Conservation (phyloP, 2,797 vertebrate species). For the Platyrinchus mystaceus region DNA sequence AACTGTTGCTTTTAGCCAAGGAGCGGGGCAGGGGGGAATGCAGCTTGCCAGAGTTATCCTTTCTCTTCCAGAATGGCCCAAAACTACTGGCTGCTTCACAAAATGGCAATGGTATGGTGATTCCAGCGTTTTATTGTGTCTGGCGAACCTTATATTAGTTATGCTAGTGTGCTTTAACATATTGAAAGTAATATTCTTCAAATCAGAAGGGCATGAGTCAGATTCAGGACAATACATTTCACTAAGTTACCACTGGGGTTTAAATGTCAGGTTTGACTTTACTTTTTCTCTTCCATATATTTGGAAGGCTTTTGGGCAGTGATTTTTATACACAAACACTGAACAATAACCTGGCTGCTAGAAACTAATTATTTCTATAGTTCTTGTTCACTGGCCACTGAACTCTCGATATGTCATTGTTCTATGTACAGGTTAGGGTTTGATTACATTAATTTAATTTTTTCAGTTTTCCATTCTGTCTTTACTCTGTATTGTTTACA, state of each 20-base stretch:
- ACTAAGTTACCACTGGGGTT: slow-evolving; percentile 15
- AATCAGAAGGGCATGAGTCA: slow-evolving; percentile 35
- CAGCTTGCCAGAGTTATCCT: neutral
- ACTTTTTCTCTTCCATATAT: slow-evolving; percentile 43
- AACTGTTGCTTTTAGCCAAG: neutral
- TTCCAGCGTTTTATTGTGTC: neutral
- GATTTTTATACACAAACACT: slow-evolving; percentile 29
- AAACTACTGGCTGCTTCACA: neutral
- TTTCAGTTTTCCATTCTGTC: neutral
- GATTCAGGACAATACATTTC: slow-evolving; percentile 27
- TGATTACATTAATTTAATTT: neutral
- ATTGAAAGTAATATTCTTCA: slow-evolving; percentile 39
- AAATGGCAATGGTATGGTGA: neutral
- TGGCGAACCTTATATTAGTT: neutral
- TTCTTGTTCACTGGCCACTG: slow-evolving; percentile 3
- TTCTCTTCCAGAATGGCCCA: neutral
- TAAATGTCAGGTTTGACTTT: slow-evolving; percentile 60
- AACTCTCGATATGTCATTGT: neutral
- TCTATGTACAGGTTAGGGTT: neutral
- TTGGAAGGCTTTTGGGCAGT: slow-evolving; percentile 22
- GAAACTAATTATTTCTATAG: neutral
- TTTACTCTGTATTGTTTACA: neutral
- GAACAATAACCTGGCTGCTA: slow-evolving; percentile 6
- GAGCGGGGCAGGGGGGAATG: too few relatives aligned
- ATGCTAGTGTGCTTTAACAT: neutral